Conservation (phyloP, 2,113 vertebrate genomes). For the Brachionichthys hirsutus region DNA sequence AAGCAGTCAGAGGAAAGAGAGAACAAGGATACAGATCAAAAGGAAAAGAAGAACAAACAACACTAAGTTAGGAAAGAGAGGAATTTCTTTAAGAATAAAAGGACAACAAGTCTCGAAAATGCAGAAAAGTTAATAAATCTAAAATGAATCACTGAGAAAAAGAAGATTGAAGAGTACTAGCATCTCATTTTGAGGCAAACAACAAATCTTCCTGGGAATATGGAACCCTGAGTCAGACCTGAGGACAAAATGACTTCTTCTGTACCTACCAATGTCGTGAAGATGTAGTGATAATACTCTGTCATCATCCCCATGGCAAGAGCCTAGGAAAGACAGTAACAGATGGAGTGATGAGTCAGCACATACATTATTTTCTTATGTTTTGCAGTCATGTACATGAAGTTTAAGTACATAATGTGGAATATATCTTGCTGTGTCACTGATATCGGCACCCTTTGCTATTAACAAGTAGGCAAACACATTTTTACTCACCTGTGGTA, state of each 20-base stretch:
- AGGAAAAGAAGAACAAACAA: no score
- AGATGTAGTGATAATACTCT: slow-evolving; percentile 99
- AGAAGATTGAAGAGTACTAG: slow-evolving; percentile 30
- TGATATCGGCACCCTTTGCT: no score
- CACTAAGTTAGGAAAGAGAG: background rate
- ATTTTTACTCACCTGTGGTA: no score
- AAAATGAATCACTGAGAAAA: slow-evolving; percentile 14
- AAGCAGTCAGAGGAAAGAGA: no score
- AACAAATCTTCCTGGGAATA: slow-evolving; percentile 13
- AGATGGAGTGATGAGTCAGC: slow-evolving; percentile 24
- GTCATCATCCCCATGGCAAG: slow-evolving; percentile 99
- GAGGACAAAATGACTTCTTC: slow-evolving; percentile 32
- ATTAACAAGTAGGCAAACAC: no score
- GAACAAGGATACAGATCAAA: no score
- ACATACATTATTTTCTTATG: slow-evolving; percentile 35
- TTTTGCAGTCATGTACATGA: slow-evolving; percentile 27
- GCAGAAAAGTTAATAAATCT: slow-evolving; percentile 30
- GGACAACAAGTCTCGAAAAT: background rate
- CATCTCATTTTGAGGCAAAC: slow-evolving; percentile 1
- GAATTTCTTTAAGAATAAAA: background rate
- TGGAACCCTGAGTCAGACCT: slow-evolving; percentile 11
- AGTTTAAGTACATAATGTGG: no score
- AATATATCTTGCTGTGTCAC: no score
- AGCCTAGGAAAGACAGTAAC: slow-evolving; percentile 81
- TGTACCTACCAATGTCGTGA: slow-evolving; percentile 95